A percentile compares a stretch with the other conserved stretches of the same genome.
Evolutionary conservation across 2,888 invertebrate genomes (phyloP).

Genomic region (Erebia ligea): DNA sequence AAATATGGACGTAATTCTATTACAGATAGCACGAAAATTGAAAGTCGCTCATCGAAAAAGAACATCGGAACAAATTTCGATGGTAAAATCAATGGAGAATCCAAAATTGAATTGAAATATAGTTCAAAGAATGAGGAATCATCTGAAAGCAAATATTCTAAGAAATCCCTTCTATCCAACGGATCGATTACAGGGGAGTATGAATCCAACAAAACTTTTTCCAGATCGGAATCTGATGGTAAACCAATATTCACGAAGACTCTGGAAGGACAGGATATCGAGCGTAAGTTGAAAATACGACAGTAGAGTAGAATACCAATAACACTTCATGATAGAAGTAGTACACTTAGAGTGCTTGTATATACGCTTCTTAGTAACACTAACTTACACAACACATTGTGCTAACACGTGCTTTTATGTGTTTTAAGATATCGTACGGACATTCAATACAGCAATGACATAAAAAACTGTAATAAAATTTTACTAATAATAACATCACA

Average conservation of each 20-base stretch:
- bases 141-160: slow-evolving; percentile 64
- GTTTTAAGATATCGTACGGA: slow-evolving; percentile 60
- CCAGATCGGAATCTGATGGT: slow-evolving; percentile 75
- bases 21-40: slow-evolving; percentile 57
- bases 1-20: slow-evolving; percentile 59
- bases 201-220: slow-evolving; percentile 53
- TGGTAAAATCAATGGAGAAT: slow-evolving; percentile 50
- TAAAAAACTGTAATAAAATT: not conserved
- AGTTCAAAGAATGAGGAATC: slow-evolving; percentile 55
- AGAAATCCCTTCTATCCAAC: slow-evolving; percentile 59
- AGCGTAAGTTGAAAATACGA: slow-evolving; percentile 86
- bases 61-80: slow-evolving; percentile 59
- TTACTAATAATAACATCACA: not conserved
- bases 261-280: slow-evolving; percentile 89
- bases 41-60: slow-evolving; percentile 55
- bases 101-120: slow-evolving; percentile 44
- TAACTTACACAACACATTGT: slow-evolving; percentile 76
- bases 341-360: slow-evolving; percentile 75
- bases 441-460: not conserved
- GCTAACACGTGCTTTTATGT: slow-evolving; percentile 65
- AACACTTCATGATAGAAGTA: slow-evolving; percentile 52
- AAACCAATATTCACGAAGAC: slow-evolving; percentile 89
- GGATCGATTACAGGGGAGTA: slow-evolving; percentile 62
- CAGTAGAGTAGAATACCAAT: slow-evolving; percentile 35
- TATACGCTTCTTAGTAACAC: slow-evolving; percentile 72